Base-by-base conservation (phyloP, 1,140 invertebrate species). In the Camponotus floridanus region DNA sequence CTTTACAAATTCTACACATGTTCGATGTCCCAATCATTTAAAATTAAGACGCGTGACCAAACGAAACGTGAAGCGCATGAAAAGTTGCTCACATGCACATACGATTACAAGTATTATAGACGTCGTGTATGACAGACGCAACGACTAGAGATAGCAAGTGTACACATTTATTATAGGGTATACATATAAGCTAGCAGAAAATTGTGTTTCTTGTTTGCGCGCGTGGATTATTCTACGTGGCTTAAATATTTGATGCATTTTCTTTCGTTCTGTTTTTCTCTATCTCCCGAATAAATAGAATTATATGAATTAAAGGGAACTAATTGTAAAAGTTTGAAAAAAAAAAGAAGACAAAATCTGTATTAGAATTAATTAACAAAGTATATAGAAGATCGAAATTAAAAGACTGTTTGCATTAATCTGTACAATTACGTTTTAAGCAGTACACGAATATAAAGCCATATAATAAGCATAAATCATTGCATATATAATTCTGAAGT, bases 41-140 rank as follows among this genome's bases (percentile, higher is more conserved):
- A 89, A 89, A 88, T 88, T 86, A 89, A 88, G 59, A 79, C 74
- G 67, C 68, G 86, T 36, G 48, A 65, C 67, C 33, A 68, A 61
- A 68, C 61, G 57, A 45, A 21, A 31, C 73, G 71, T 73, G 86
- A 68, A 42, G 31, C 81, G 73, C 42, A 55, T 83, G 71, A 65
- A 13, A 59, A 59, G n/a, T 42, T 26, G 33, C 45, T 51, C 61
- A 39, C 31, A 48, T 15, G 21, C 13, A 26, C 4, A 8, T 45
- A 61, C 18, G 11, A 55, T 45, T 57, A 26, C 68, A 87, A 61
- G 42, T 74, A 83, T 83, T 21, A 21, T 5, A 39, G n/a, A n/a
- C 13, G 39, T 74, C 48, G 31, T 45, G 11, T 36, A 33, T 21
- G 45, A 51, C 55, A 61, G 36, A 87, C 61, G 33, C n/a, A 81